These are phyloP conservation scores for Brachionus paranguensis DNA, from an alignment of 1,140 invertebrate species.

Conservation along the genomic window DNA sequence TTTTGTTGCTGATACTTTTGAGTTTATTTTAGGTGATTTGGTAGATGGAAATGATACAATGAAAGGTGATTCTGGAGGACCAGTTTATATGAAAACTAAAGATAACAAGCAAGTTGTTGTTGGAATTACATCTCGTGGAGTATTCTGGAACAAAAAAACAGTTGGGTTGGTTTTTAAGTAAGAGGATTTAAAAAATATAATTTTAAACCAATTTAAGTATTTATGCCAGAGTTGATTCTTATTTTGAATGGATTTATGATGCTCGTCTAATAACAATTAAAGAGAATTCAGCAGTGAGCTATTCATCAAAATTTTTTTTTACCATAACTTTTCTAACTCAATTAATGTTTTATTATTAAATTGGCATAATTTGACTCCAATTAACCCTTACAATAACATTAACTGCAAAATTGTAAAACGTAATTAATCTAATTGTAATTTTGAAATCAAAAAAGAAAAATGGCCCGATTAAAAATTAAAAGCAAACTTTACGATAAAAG, in stretches of 20 bases:
- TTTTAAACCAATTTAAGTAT: not conserved
- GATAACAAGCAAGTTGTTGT: not conserved
- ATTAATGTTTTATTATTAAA: too few relatives aligned
- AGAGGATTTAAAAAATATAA: not conserved
- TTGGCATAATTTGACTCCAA: too few relatives aligned
- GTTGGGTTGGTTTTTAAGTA: not conserved
- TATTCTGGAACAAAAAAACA: not conserved
- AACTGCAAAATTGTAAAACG: too few relatives aligned
- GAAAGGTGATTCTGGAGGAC: not conserved
- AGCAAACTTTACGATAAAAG: too few relatives aligned
- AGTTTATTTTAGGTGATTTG: not conserved
- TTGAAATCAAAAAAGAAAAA: too few relatives aligned
- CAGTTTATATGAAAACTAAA: not conserved
- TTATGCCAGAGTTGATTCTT: not conserved
- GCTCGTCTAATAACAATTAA: not conserved
- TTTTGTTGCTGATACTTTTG: not conserved
- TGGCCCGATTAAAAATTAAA: too few relatives aligned
- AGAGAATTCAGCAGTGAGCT: too few relatives aligned
- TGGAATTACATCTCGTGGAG: not conserved
- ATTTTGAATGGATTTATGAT: not conserved
- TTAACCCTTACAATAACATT: too few relatives aligned
- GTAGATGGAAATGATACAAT: not conserved
- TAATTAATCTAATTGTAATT: too few relatives aligned
- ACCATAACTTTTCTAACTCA: too few relatives aligned
- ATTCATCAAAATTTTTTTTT: too few relatives aligned